These are phyloP conservation scores for Delichon dasypus DNA, from an alignment of 2,797 vertebrate genomes.

Conservation along the genomic window DNA sequence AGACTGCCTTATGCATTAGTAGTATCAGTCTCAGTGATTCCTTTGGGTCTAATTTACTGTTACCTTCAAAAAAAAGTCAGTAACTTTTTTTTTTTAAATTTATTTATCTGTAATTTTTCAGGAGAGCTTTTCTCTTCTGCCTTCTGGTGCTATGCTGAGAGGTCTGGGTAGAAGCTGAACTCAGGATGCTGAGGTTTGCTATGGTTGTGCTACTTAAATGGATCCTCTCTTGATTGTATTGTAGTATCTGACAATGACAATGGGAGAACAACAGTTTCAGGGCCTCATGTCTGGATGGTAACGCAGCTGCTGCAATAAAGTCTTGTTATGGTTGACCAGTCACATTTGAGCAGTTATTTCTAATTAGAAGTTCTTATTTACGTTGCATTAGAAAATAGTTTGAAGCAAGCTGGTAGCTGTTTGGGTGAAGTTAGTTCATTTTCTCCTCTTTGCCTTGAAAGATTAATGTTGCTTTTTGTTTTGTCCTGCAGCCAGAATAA, in stretches of 20 bases:
- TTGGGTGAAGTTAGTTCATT: not conserved
- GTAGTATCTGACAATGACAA: conserved; percentile 23
- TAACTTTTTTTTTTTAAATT: not conserved
- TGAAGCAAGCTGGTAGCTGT: not conserved
- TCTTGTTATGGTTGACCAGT: not conserved
- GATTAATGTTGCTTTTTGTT: not conserved
- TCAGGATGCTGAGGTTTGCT: conserved; percentile 6
- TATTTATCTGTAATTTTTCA: not conserved
- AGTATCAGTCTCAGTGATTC: not conserved
- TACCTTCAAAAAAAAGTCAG: not conserved
- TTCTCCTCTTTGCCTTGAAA: not conserved
- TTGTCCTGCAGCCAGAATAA: not conserved
- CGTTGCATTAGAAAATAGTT: not conserved
- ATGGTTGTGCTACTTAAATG: conserved; percentile 30
- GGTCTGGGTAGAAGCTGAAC: not conserved
- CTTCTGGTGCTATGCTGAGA: not conserved
- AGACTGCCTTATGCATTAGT: not conserved
- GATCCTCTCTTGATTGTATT: conserved; percentile 29
- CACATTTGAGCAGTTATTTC: not conserved
- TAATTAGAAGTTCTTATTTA: conserved; percentile 6
- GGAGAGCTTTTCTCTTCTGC: not conserved
- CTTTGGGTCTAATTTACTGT: not conserved
- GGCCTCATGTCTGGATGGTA: not conserved
- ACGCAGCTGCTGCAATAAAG: not conserved
- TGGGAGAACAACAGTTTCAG: not conserved